phyloP scores from a whole-genome alignment of 2,797 vertebrate genomes.

The Enteromius unitaeniatus region DNA sequence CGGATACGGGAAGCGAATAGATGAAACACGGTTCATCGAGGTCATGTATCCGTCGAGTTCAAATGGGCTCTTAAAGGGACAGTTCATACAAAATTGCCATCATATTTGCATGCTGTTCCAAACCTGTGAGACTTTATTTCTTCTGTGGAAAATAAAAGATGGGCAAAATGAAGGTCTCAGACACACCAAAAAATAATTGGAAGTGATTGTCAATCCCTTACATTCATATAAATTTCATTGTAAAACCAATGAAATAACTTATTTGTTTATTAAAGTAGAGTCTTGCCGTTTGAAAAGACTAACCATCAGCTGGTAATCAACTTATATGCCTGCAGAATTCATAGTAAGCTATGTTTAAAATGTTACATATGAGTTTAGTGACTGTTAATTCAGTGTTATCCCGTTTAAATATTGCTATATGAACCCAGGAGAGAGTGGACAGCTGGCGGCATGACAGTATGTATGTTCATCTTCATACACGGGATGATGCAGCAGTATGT shows the following conservation, averaged over 20 bases:
- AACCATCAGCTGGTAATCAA: not conserved
- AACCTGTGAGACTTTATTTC: not conserved
- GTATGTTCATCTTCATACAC: conserved; percentile 70
- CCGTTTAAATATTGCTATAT: not conserved
- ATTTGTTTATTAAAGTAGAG: not conserved
- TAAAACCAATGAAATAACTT: not conserved
- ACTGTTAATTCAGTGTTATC: not conserved
- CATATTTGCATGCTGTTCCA: not conserved
- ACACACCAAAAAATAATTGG: not conserved
- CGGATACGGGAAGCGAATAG: conserved; percentile 25
- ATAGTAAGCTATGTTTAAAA: not conserved
- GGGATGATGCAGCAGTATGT: conserved; percentile 50
- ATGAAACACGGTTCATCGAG: not conserved
- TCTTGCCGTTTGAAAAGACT: not conserved
- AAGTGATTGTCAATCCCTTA: not conserved
- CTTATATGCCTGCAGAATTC: not conserved
- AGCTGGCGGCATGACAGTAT: conserved; percentile 38
- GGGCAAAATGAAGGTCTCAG: not conserved
- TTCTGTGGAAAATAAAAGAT: not conserved
- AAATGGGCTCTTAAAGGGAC: not conserved
- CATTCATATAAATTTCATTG: not conserved
- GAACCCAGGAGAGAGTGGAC: not conserved
- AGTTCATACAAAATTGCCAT: not conserved
- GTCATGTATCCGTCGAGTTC: not conserved
- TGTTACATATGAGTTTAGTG: not conserved